phyloP scores from a whole-genome alignment of 1,140 invertebrate species.

The Drosophila funebris region DNA sequence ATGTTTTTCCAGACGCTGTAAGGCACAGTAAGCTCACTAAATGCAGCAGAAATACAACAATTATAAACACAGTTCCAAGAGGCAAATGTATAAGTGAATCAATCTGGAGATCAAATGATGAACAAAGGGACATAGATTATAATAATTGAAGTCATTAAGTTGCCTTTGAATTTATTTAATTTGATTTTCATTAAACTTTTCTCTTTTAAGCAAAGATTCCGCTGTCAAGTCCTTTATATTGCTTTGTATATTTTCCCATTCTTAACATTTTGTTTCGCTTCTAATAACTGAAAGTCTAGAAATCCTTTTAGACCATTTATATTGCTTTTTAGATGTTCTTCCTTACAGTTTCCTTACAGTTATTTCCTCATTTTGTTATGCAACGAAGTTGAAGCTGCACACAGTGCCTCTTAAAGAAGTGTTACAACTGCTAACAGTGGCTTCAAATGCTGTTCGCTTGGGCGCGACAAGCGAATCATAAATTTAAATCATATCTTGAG shows the following conservation, averaged over 20 bases:
- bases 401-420: constrained; percentile 37
- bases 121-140: too few species aligned
- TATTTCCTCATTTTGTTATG: background rate
- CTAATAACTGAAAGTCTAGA: too few species aligned
- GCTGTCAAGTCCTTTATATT: background rate
- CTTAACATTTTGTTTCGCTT: too few species aligned
- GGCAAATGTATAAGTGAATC: background rate
- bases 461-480: constrained; percentile 35
- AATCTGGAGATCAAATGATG: background rate
- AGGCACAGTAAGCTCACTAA: background rate
- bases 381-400: constrained; percentile 1
- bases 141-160: too few species aligned
- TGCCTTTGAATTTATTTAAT: too few species aligned
- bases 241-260: too few species aligned
- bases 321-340: background rate
- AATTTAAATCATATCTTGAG: constrained; percentile 34
- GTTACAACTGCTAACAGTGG: constrained; percentile 20
- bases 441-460: constrained; percentile 1
- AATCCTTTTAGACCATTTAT: background rate
- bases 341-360: background rate
- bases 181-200: too few species aligned
- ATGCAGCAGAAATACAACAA: too few species aligned
- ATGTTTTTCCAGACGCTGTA: background rate
- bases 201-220: too few species aligned
- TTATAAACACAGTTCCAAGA: background rate